Conservation (phyloP, 2,797 vertebrate species). For the Sebastes hubbsi region DNA sequence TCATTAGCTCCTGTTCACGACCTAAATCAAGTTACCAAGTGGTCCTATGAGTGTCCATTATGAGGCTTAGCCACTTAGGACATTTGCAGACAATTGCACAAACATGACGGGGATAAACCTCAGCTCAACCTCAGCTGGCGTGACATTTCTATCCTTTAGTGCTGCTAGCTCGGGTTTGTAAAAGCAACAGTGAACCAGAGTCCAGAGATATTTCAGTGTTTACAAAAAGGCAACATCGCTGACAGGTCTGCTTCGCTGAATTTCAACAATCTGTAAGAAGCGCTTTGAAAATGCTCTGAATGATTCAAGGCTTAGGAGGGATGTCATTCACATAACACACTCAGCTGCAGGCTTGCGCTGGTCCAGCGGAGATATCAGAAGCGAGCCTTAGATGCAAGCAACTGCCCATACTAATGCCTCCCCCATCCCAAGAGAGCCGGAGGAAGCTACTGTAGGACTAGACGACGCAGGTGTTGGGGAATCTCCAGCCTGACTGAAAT, state of each 20-base stretch:
- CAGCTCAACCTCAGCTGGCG: neutral
- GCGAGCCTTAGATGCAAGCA: neutral
- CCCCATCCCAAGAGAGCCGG: neutral
- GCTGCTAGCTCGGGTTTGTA: neutral
- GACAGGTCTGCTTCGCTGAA: constrained; percentile 14
- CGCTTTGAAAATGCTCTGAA: constrained; percentile 17
- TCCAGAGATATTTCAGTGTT: neutral
- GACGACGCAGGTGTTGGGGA: neutral
- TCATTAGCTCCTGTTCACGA: constrained; percentile 35
- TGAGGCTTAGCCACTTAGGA: constrained; percentile 23
- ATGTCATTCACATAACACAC: constrained; percentile 7
- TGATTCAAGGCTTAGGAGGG: constrained; percentile 17
- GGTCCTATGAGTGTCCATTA: constrained; percentile 41
- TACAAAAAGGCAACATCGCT: neutral
- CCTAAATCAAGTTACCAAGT: constrained; percentile 41
- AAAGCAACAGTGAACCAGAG: neutral
- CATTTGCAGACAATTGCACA: constrained; percentile 18
- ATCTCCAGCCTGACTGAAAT: neutral
- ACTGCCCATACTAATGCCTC: constrained; percentile 20
- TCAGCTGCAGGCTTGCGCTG: constrained; percentile 1
- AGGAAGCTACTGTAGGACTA: neutral
- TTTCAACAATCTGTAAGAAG: constrained; percentile 19
- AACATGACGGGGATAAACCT: constrained; percentile 4
- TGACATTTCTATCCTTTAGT: neutral
- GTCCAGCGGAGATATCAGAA: constrained; percentile 20